Conservation (phyloP, 2,888 invertebrate genomes). For the Sturmia bella region DNA sequence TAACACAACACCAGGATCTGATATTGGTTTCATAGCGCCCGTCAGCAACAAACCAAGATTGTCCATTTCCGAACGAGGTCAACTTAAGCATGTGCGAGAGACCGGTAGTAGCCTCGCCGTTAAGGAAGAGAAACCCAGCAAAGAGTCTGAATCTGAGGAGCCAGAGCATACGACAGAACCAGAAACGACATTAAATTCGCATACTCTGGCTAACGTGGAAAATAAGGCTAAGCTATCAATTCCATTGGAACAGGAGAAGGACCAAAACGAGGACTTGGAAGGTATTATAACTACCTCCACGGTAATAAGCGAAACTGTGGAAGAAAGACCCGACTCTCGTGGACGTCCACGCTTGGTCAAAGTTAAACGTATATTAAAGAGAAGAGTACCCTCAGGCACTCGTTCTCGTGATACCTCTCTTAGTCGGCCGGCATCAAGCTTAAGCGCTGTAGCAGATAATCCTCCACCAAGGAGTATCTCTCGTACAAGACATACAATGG, state of each 20-base stretch:
- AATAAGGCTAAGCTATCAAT: slow-evolving; percentile 58
- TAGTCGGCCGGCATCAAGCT: slow-evolving; percentile 72
- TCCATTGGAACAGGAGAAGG: neutral
- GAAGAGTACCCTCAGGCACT: slow-evolving; percentile 78
- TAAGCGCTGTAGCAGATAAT: slow-evolving; percentile 56
- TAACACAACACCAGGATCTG: slow-evolving; percentile 74
- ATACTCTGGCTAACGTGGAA: slow-evolving; percentile 1
- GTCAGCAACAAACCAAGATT: slow-evolving; percentile 76
- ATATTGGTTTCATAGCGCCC: slow-evolving; percentile 73
- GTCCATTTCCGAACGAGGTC: slow-evolving; percentile 80
- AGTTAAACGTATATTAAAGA: slow-evolving; percentile 78
- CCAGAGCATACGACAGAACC: neutral
- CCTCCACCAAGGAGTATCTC: slow-evolving; percentile 65
- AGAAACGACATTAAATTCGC: slow-evolving; percentile 57
- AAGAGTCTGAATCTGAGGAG: slow-evolving; percentile 70
- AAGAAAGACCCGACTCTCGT: slow-evolving; percentile 78
- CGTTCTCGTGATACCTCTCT: slow-evolving; percentile 78
- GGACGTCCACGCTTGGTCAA: slow-evolving; percentile 79
- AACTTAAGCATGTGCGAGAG: slow-evolving; percentile 78
- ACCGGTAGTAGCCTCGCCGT: slow-evolving; percentile 76
- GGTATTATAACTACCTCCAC: slow-evolving; percentile 69
- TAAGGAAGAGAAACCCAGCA: slow-evolving; percentile 40
- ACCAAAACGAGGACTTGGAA: slow-evolving; percentile 22
- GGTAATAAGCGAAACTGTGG: slow-evolving; percentile 75
- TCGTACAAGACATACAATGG: slow-evolving; percentile 67